These are phyloP conservation scores for Whitmania pigra DNA, from an alignment of 1,140 invertebrate species.

Conservation along the genomic window DNA sequence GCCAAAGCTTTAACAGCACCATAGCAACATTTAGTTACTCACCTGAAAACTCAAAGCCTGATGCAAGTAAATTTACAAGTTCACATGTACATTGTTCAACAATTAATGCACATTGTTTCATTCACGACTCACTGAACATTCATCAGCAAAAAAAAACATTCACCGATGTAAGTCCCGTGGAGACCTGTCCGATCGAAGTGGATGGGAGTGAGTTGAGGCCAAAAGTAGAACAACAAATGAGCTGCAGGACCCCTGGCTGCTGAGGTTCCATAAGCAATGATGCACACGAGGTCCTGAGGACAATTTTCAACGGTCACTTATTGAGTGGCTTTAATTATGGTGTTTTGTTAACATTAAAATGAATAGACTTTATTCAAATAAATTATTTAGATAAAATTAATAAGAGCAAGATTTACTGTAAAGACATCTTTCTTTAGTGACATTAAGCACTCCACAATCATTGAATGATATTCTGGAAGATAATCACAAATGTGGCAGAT, in stretches of 20 bases:
- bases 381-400: slow-evolving; percentile 1
- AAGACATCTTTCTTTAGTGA: slow-evolving; percentile 72
- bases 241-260: slow-evolving; percentile 78
- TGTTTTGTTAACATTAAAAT: neutral
- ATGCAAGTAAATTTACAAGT: too few relatives aligned
- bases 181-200: slow-evolving; percentile 76
- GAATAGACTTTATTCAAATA: slow-evolving; percentile 2
- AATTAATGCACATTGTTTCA: too few relatives aligned
- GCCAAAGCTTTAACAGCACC: too few relatives aligned
- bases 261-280: slow-evolving; percentile 90
- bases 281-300: slow-evolving; percentile 74
- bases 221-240: slow-evolving; percentile 94
- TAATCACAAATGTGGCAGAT: neutral
- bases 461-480: slow-evolving; percentile 72
- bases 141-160: neutral
- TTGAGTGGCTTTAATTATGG: too few relatives aligned
- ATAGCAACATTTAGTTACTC: too few relatives aligned
- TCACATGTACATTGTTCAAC: too few relatives aligned
- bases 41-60: too few relatives aligned
- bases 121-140: neutral
- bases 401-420: slow-evolving; percentile 29
- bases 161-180: slow-evolving; percentile 59
- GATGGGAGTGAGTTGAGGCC: slow-evolving; percentile 92
- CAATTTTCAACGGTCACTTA: neutral
- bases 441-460: slow-evolving; percentile 86